Evolutionary conservation across 2,113 vertebrate species (phyloP).

Genomic region (Pelvicachromis taeniatus): DNA sequence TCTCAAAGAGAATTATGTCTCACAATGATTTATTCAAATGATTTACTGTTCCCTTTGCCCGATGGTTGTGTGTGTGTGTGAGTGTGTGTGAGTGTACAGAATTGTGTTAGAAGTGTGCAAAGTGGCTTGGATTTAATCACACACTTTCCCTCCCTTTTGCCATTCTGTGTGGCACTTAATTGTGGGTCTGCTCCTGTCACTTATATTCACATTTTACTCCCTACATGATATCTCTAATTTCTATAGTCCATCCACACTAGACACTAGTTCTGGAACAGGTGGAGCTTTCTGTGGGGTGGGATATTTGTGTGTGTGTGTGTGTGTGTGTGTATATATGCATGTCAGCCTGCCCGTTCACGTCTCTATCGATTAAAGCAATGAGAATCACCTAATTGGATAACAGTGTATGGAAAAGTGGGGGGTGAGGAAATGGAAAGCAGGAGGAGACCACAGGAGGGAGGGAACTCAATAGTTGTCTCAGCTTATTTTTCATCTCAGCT

Average conservation of each 20-base stretch:
- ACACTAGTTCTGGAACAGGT: neutral
- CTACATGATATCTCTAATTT: neutral
- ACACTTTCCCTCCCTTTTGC: neutral
- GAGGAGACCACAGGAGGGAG: constrained; percentile 12
- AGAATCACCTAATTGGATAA: constrained; percentile 61
- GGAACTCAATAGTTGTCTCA: constrained; percentile 41
- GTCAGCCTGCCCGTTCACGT: constrained; percentile 19
- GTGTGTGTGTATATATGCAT: neutral
- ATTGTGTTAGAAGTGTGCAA: neutral
- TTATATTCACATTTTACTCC: constrained; percentile 46
- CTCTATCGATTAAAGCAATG: constrained; percentile 54
- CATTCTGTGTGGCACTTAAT: constrained; percentile 17
- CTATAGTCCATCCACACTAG: constrained; percentile 15
- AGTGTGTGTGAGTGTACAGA: neutral
- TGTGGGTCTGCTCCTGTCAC: constrained; percentile 52
- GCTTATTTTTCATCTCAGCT: constrained; percentile 49
- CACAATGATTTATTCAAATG: constrained; percentile 3
- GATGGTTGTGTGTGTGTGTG: neutral
- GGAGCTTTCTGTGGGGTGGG: neutral
- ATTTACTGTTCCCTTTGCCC: neutral
- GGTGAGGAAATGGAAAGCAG: constrained; percentile 1
- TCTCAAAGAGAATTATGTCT: neutral
- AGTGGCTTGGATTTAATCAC: constrained; percentile 5
- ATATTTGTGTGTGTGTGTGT: neutral
- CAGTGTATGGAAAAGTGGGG: constrained; percentile 24